These are phyloP conservation scores for Bilobella aurantiaca DNA, from an alignment of 1,140 invertebrate genomes.

Conservation along the genomic window DNA sequence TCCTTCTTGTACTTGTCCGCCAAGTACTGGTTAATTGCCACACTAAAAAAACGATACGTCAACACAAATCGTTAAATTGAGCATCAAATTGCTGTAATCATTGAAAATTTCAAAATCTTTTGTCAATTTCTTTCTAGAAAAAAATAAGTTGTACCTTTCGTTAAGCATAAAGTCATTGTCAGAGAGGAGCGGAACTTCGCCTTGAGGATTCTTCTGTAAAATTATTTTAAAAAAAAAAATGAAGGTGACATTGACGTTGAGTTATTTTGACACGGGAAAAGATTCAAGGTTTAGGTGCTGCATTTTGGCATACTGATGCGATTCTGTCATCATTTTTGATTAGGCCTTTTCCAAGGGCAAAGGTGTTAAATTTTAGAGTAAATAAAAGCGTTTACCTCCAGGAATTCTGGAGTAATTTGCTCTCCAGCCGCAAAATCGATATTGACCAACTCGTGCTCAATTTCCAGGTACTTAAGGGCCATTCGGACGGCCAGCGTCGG, in stretches of 20 bases:
- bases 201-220: slow-evolving; percentile 61
- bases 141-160: slow-evolving; percentile 46
- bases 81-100: neutral
- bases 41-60: slow-evolving; percentile 41
- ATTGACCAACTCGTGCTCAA: slow-evolving; percentile 52
- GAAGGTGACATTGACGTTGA: too few relatives aligned
- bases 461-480: slow-evolving; percentile 49
- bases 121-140: neutral
- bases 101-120: neutral
- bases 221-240: neutral
- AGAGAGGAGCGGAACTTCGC: slow-evolving; percentile 62
- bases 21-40: slow-evolving; percentile 64
- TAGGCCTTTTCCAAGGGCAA: too few relatives aligned
- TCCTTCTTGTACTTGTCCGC: slow-evolving; percentile 57
- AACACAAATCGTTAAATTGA: neutral
- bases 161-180: slow-evolving; percentile 58
- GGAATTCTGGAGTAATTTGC: slow-evolving; percentile 58
- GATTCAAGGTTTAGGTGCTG: too few relatives aligned
- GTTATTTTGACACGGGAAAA: too few relatives aligned
- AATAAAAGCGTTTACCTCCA: slow-evolving; percentile 45
- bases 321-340: too few relatives aligned
- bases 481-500: slow-evolving; percentile 58
- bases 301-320: too few relatives aligned
- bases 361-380: neutral
- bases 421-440: slow-evolving; percentile 59